phyloP scores from a whole-genome alignment of 2,888 invertebrate species.

The Dryobota labecula region DNA sequence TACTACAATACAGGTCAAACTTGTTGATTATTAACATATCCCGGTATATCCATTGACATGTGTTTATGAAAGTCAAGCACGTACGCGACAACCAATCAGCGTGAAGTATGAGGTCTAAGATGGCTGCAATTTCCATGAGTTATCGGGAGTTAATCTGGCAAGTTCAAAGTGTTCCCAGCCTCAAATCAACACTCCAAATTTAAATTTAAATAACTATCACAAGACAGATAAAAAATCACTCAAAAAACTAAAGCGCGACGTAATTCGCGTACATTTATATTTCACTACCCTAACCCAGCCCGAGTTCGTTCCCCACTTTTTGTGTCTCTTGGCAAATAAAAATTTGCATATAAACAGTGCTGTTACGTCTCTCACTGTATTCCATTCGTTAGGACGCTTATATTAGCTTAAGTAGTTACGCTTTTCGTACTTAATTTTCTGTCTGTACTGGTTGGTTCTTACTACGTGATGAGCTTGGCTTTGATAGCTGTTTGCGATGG shows the following conservation, averaged over 20 bases:
- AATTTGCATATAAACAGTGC: conserved; percentile 79
- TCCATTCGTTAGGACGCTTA: conserved; percentile 61
- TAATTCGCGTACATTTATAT: conserved; percentile 38
- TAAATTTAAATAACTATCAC: background rate
- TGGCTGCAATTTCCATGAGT: too few relatives aligned
- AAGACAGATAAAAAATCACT: conserved; percentile 11
- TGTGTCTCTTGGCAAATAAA: conserved; percentile 70
- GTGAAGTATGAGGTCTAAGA: too few relatives aligned
- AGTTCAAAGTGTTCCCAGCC: too few relatives aligned
- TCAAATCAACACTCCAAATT: background rate
- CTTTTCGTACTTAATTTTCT: conserved; percentile 60
- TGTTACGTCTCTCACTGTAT: conserved; percentile 70
- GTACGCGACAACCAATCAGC: too few relatives aligned
- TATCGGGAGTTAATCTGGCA: too few relatives aligned
- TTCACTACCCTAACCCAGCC: conserved; percentile 43
- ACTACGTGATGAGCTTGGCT: conserved; percentile 46
- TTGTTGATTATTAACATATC: too few relatives aligned
- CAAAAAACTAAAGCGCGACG: conserved; percentile 6
- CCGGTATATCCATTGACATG: too few relatives aligned
- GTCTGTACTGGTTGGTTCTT: conserved; percentile 43
- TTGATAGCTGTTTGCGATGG: conserved; percentile 29
- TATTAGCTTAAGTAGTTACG: conserved; percentile 62
- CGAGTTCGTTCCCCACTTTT: conserved; percentile 66
- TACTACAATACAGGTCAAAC: too few relatives aligned
- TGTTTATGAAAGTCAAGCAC: too few relatives aligned